A percentile compares a stretch with the other conserved stretches of the same genome.
These are phyloP conservation scores for Lepidurus apus DNA, from an alignment of 1,140 invertebrate genomes.

Conservation along the genomic window DNA sequence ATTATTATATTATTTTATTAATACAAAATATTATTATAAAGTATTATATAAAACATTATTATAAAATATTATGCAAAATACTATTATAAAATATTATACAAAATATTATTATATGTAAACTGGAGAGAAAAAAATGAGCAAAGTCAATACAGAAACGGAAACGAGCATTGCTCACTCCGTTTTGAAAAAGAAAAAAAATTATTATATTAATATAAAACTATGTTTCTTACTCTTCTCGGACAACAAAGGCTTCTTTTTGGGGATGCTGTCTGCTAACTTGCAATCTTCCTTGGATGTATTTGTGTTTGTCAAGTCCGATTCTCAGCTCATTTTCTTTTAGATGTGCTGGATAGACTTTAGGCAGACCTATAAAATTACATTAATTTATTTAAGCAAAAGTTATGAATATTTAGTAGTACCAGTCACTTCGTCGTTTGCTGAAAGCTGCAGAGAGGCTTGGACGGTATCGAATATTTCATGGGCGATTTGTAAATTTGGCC, in stretches of 20 bases:
- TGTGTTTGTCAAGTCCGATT: neutral
- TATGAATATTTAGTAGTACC: neutral
- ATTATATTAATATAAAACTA: neutral
- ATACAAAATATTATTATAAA: too few species aligned
- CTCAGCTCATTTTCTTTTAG: neutral
- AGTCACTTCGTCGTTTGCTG: neutral
- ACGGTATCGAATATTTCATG: neutral
- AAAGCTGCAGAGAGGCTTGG: neutral
- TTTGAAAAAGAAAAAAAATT: too few species aligned
- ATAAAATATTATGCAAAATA: neutral
- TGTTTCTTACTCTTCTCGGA: neutral
- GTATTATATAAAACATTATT: too few species aligned
- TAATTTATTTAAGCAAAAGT: neutral
- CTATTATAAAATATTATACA: neutral
- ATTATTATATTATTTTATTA: too few species aligned
- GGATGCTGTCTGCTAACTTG: conserved; percentile 8
- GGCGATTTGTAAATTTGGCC: neutral
- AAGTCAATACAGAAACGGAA: too few species aligned
- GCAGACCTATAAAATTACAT: neutral
- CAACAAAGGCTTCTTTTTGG: neutral
- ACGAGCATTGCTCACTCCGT: too few species aligned
- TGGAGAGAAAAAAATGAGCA: too few species aligned
- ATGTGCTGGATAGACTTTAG: neutral
- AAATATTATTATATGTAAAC: neutral
- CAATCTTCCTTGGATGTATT: neutral